Percentiles rank a stretch among this genome's conserved stretches.
These are phyloP conservation scores for Drosophila lini DNA, from an alignment of 1,140 invertebrate species.

Conservation along the genomic window DNA sequence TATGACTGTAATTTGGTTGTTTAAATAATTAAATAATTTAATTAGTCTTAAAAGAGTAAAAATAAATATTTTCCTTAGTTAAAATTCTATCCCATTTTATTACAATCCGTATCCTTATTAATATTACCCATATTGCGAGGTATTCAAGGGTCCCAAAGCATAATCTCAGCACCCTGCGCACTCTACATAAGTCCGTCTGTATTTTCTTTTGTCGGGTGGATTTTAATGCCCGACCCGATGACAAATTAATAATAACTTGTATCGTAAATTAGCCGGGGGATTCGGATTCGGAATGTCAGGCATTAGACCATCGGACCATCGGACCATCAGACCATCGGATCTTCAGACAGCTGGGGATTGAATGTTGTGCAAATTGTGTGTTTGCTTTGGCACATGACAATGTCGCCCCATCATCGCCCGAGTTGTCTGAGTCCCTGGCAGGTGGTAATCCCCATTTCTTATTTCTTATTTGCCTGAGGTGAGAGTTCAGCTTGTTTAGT, in stretches of 20 bases:
- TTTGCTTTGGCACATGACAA: constrained; percentile 53
- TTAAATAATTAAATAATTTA: neutral
- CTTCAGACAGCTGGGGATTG: constrained; percentile 45
- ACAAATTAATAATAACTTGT: constrained; percentile 84
- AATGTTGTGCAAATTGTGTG: constrained; percentile 32
- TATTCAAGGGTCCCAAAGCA: neutral
- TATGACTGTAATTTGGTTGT: neutral
- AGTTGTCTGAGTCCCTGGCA: constrained; percentile 27
- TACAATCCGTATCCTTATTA: neutral
- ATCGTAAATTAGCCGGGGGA: constrained; percentile 73
- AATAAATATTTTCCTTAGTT: neutral
- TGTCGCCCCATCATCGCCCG: constrained; percentile 26
- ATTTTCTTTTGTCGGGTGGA: constrained; percentile 26
- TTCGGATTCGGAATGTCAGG: constrained; percentile 17
- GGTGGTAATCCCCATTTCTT: constrained; percentile 46
- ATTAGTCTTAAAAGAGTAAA: neutral
- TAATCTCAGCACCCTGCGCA: neutral
- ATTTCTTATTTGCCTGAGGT: constrained; percentile 45
- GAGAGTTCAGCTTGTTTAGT: constrained; percentile 76
- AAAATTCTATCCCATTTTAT: neutral
- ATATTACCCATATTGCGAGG: neutral
- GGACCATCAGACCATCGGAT: constrained; percentile 11
- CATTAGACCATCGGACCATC: neutral
- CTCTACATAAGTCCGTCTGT: constrained; percentile 42
- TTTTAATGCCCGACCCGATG: constrained; percentile 65